Conservation (phyloP, 2,888 invertebrate genomes). For the Arctia plantaginis region DNA sequence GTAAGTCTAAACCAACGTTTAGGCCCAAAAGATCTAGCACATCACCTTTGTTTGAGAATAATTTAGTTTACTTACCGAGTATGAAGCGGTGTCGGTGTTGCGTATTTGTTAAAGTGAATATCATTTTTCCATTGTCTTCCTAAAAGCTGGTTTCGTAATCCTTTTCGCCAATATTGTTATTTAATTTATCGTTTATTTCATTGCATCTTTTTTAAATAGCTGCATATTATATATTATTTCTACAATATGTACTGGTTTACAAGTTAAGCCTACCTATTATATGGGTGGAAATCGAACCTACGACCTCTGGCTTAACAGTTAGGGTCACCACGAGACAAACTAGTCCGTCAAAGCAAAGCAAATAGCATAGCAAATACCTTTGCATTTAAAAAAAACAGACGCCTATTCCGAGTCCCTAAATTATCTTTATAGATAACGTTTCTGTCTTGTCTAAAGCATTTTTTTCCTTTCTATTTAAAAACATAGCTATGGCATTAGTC, state of each 20-base stretch:
- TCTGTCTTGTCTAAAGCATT: slow-evolving; percentile 8
- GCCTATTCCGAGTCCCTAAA: background rate
- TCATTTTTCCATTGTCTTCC: slow-evolving; percentile 72
- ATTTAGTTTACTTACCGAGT: slow-evolving; percentile 56
- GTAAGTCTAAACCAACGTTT: slow-evolving; percentile 58
- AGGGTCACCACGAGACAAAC: background rate
- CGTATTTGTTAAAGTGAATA: slow-evolving; percentile 69
- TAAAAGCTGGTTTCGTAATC: slow-evolving; percentile 61
- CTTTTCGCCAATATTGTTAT: slow-evolving; percentile 64
- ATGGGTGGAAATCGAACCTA: background rate
- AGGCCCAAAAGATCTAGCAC: slow-evolving; percentile 35
- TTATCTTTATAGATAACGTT: slow-evolving; percentile 23
- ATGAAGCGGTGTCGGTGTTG: slow-evolving; percentile 56
- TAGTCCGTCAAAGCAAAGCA: background rate
- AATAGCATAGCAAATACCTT: background rate
- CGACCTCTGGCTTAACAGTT: background rate
- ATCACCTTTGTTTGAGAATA: slow-evolving; percentile 51
- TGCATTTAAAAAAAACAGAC: background rate
- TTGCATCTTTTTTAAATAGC: no score
- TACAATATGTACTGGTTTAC: no score
- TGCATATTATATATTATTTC: no score
- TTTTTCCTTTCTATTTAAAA: slow-evolving; percentile 50
- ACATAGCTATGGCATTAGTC: slow-evolving; percentile 66
- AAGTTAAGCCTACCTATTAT: no score
- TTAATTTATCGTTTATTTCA: no score